Conservation (phyloP, 2,113 vertebrate genomes). For the Ciconia stormi region DNA sequence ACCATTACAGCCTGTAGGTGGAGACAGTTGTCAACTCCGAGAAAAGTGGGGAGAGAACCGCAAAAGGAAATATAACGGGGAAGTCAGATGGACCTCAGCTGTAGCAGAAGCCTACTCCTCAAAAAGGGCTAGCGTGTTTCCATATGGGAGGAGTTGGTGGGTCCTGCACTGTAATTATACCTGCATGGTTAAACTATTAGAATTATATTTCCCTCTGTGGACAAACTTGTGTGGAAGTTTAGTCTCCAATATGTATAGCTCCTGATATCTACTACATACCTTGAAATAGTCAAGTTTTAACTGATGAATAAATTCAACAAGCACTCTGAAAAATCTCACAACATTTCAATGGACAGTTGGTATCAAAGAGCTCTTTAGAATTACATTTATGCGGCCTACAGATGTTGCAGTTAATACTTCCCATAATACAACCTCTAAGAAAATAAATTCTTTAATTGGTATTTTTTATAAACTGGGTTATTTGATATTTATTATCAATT, state of each 20-base stretch:
- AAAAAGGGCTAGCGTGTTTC: neutral
- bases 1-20: neutral
- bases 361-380: neutral
- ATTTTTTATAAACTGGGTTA: neutral
- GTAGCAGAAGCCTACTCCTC: neutral
- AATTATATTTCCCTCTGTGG: neutral
- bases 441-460: neutral
- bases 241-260: neutral
- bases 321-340: neutral
- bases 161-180: neutral
- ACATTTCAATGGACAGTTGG: neutral
- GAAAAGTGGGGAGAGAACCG: neutral
- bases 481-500: neutral
- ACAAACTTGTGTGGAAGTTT: neutral
- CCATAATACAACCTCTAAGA: neutral
- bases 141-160: neutral
- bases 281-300: neutral
- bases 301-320: neutral
- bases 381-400: neutral
- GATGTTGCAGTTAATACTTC: neutral
- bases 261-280: neutral
- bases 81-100: neutral
- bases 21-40: neutral
- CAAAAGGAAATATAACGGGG: neutral
- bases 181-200: neutral